phyloP scores from a whole-genome alignment of 2,888 invertebrate genomes.

The Griposia aprilina region DNA sequence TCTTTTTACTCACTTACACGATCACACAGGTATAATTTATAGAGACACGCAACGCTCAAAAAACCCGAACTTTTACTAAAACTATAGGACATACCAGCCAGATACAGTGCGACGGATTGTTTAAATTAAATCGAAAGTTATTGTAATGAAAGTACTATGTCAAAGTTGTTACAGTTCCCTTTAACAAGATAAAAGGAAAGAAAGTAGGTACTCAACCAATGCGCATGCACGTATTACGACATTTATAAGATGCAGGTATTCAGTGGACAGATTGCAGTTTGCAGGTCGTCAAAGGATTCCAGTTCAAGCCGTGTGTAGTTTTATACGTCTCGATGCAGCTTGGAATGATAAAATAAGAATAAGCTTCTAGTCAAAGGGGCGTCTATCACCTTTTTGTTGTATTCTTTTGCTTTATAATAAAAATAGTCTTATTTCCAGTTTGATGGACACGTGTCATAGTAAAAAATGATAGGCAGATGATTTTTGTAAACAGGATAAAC shows the following conservation, averaged over 20 bases:
- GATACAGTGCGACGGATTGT: too few relatives aligned
- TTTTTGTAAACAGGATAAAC: neutral
- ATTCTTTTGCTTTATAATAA: neutral
- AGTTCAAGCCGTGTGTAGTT: constrained; percentile 11
- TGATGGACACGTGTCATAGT: neutral
- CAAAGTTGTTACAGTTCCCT: neutral
- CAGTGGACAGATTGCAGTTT: neutral
- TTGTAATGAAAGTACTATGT: neutral
- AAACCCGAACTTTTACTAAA: too few relatives aligned
- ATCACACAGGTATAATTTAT: too few relatives aligned
- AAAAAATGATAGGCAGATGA: neutral
- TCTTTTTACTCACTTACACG: too few relatives aligned
- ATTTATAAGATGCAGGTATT: constrained; percentile 1
- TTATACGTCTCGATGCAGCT: neutral
- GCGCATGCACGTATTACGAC: neutral
- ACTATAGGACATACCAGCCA: too few relatives aligned
- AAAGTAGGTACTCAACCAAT: neutral
- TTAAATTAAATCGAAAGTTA: neutral
- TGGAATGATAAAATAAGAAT: constrained; percentile 4
- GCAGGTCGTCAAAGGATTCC: constrained; percentile 27
- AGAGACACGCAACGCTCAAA: too few relatives aligned
- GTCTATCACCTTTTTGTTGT: neutral
- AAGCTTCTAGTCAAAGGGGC: neutral
- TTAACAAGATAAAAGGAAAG: neutral
- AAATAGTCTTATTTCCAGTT: neutral